Percentiles rank a stretch among this genome's conserved stretches.
Conservation (phyloP, 2,888 invertebrate species). For the Calliopum simillimum region DNA sequence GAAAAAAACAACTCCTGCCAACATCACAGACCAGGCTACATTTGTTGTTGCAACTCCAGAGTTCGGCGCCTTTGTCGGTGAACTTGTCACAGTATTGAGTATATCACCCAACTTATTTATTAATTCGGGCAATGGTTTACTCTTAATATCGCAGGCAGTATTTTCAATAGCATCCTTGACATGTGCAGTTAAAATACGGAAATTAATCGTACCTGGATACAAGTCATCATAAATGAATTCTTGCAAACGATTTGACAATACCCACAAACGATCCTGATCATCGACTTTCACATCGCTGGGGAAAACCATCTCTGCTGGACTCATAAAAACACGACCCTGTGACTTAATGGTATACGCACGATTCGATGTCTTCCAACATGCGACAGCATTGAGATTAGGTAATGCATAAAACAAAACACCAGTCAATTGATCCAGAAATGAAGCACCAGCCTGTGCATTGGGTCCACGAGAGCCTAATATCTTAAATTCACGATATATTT, state of each 20-base stretch:
- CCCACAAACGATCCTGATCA: constrained; percentile 77
- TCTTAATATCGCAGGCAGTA: constrained; percentile 77
- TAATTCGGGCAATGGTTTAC: constrained; percentile 71
- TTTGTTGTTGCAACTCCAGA: constrained; percentile 14
- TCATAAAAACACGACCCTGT: constrained; percentile 79
- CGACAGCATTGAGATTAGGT: constrained; percentile 80
- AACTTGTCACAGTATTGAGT: constrained; percentile 64
- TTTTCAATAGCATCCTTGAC: constrained; percentile 78
- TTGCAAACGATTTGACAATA: constrained; percentile 79
- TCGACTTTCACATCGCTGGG: constrained; percentile 85
- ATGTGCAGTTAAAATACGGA: constrained; percentile 77
- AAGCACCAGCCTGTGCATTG: constrained; percentile 79
- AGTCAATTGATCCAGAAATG: constrained; percentile 77
- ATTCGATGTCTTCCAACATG: constrained; percentile 81
- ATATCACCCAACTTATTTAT: constrained; percentile 71
- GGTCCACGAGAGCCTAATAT: constrained; percentile 77
- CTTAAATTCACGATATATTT: constrained; percentile 75
- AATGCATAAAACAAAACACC: constrained; percentile 81
- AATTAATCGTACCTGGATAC: constrained; percentile 75
- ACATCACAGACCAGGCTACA: not conserved
- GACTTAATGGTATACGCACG: constrained; percentile 76
- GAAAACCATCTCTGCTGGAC: constrained; percentile 78
- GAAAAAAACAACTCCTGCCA: constrained; percentile 7
- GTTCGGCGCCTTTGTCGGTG: constrained; percentile 25
- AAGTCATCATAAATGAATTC: constrained; percentile 77